Base-by-base conservation (phyloP, 2,113 vertebrate species). In the Tachysurus fulvidraco region DNA sequence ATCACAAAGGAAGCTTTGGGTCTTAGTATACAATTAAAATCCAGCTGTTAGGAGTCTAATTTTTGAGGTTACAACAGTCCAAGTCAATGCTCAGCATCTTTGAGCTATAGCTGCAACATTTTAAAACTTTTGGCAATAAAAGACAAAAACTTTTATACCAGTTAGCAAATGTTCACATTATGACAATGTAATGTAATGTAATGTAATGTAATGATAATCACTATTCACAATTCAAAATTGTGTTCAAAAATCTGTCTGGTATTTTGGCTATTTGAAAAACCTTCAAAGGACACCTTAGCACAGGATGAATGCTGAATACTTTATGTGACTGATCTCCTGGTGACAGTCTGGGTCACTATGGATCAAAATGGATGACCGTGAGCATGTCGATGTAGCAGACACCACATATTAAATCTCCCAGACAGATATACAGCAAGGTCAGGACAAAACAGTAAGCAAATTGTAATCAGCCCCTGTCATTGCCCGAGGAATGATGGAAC, bases 321-420 rank as follows among this genome's bases (percentile, higher is more conserved):
- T 84, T 17, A 36, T 69, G 6, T 28, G n/a, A 67, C 5, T 67
- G 60, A 52, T 36, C 16, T 21, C 67, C 14, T 28, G 21, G 23
- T 4, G 41, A 62, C 46, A 55, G 74, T 78, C 74, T 65, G 60
- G 60, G 59, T 85, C 57, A 55, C 0, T 23, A 52, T 36, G 83
- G 71, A 76, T 76, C 57, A 65, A 0, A 30, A 64, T 36, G 83
- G 71, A 76, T 76, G 69, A 85, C 23, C 41, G 1, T 50, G 55
- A 85, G 25, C 57, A 25, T 54, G 25, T 44, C 16, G 12, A 59
- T 44, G 30, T 10, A 84, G 54, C 67, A 84, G 83, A 55, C 69
- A 44, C 10, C 55, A 81, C 77, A 78, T 55, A 54, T 36, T 80
- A 80, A 60, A 76, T 50, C 83, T 76, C 36, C n/a, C 71, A 60